Conservation (phyloP, 2,888 invertebrate species). For the Morpho helenor region DNA sequence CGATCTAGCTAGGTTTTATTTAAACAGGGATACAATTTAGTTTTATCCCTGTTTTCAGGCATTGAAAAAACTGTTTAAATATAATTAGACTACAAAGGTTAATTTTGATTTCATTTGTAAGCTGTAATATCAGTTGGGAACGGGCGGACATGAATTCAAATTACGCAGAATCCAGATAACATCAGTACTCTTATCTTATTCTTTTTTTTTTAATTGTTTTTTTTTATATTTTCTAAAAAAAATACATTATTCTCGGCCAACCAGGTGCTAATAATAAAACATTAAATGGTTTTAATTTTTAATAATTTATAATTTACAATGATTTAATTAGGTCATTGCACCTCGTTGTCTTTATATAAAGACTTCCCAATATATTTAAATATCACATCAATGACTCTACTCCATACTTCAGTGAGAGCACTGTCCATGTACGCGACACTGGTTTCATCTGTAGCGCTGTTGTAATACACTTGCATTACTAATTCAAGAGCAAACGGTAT, state of each 20-base stretch:
- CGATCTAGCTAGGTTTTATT: too few relatives aligned
- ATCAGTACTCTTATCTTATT: too few relatives aligned
- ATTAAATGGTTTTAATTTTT: not conserved
- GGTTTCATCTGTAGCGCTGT: not conserved
- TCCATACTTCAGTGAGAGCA: conserved; percentile 45
- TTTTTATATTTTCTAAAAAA: too few relatives aligned
- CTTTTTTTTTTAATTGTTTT: too few relatives aligned
- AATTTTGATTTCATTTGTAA: too few relatives aligned
- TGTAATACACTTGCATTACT: conserved; percentile 51
- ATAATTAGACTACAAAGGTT: too few relatives aligned
- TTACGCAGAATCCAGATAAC: conserved; percentile 16
- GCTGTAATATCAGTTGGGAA: too few relatives aligned
- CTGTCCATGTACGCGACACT: not conserved
- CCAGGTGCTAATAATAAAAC: not conserved
- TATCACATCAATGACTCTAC: conserved; percentile 43
- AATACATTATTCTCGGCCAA: too few relatives aligned
- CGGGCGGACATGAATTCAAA: not conserved
- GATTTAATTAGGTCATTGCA: not conserved
- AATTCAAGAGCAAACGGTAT: conserved; percentile 60
- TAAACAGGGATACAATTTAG: too few relatives aligned
- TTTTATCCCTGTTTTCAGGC: too few relatives aligned
- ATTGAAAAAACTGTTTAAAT: too few relatives aligned
- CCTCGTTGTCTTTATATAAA: conserved; percentile 21
- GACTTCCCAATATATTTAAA: conserved; percentile 45
- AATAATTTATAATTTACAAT: not conserved